Conservation (phyloP, 2,113 vertebrate species). For the Panthera uncia region DNA sequence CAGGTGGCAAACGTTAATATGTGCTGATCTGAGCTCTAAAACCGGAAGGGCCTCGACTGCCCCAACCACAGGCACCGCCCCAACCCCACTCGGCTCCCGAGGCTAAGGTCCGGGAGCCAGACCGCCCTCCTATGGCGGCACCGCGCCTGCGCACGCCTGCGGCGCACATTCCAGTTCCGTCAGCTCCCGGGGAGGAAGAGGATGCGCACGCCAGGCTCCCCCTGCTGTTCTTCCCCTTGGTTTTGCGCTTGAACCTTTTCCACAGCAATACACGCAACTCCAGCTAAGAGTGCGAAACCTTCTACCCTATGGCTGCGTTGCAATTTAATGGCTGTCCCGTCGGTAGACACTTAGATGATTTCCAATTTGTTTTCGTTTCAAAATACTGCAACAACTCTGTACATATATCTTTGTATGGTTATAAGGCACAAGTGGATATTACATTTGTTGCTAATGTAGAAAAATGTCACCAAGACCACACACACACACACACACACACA, state of each 20-base stretch:
- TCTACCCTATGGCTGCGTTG: rapidly evolving
- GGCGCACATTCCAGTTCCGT: rapidly evolving
- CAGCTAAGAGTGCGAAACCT: rapidly evolving
- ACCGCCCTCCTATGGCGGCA: too few species aligned
- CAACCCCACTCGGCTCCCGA: rapidly evolving
- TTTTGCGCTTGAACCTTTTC: neutral
- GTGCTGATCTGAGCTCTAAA: neutral
- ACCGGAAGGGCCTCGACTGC: neutral
- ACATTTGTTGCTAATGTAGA: neutral
- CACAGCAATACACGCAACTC: neutral
- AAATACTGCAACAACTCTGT: neutral
- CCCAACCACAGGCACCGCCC: neutral
- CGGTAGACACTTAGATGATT: neutral
- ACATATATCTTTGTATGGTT: neutral
- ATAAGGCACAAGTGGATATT: neutral
- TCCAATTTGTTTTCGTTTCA: neutral
- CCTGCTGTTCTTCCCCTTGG: neutral
- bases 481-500: too few species aligned
- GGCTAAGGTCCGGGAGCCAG: neutral
- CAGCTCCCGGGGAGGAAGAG: neutral
- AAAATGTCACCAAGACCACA: neutral
- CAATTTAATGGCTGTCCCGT: neutral
- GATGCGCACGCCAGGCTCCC: neutral
- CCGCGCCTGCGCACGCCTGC: rapidly evolving
- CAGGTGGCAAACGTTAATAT: neutral